These are phyloP conservation scores for Alviniconcha marisindica DNA, from an alignment of 1,140 invertebrate genomes.

Conservation along the genomic window DNA sequence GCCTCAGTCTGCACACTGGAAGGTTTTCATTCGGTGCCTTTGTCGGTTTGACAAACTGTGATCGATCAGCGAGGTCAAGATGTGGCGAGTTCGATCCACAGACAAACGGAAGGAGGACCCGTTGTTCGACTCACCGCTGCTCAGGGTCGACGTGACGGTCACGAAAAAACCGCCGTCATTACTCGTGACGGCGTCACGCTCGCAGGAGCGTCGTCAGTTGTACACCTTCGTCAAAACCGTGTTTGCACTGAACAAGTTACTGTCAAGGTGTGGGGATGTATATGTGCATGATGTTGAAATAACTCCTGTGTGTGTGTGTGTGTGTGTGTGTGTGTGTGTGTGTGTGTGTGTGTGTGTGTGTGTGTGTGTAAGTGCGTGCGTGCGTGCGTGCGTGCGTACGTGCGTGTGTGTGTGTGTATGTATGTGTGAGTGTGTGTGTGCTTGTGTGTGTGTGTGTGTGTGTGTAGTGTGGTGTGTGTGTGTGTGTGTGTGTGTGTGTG, in stretches of 20 bases:
- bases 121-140: not conserved
- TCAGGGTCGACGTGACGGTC: not conserved
- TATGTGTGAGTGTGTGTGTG: too few relatives aligned
- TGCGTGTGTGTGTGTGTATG: not conserved
- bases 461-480: not conserved
- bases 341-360: not conserved
- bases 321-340: conserved; percentile 6
- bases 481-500: not conserved
- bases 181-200: not conserved
- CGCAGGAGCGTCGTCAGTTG: not conserved
- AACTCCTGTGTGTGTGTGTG: conserved; percentile 15
- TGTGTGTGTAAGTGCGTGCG: not conserved
- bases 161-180: not conserved
- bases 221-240: not conserved
- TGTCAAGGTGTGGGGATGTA: not conserved
- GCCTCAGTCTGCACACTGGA: too few relatives aligned
- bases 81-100: too few relatives aligned
- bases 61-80: too few relatives aligned
- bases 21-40: too few relatives aligned
- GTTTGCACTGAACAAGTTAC: not conserved
- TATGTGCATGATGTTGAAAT: not conserved
- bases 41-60: too few relatives aligned
- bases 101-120: not conserved
- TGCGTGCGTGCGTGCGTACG: not conserved
- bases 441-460: not conserved